Percentiles rank a stretch among this genome's conserved stretches.
Conservation (phyloP, 2,797 vertebrate species). For the Paedocypris micromegethes region DNA sequence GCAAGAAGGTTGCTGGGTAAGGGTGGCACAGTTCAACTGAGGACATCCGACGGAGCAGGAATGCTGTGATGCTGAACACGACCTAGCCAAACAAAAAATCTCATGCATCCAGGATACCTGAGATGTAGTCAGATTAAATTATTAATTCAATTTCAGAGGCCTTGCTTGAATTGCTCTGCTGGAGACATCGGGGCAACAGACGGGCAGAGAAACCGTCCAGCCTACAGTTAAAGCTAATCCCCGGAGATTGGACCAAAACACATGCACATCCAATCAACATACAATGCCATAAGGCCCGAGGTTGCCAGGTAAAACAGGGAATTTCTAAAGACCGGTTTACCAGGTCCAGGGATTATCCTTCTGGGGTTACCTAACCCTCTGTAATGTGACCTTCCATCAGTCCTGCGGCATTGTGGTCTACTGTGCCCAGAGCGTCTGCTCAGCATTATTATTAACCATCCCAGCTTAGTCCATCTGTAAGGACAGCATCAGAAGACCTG, state of each 20-base stretch:
- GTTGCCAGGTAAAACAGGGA: conserved; percentile 61
- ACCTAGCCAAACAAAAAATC: no score
- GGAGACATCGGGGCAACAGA: conserved; percentile 42
- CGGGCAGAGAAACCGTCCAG: conserved; percentile 43
- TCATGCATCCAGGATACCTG: no score
- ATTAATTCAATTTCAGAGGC: conserved; percentile 7
- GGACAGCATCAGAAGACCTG: conserved; percentile 44
- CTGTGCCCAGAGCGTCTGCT: conserved; percentile 49
- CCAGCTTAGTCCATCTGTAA: conserved; percentile 54
- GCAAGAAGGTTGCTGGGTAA: conserved; percentile 29
- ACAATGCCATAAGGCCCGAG: conserved; percentile 57
- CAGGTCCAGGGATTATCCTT: conserved; percentile 72
- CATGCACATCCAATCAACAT: conserved; percentile 59
- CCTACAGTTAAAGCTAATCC: conserved; percentile 52
- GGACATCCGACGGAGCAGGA: conserved; percentile 55
- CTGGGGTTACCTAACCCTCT: conserved; percentile 69
- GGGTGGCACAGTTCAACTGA: conserved; percentile 56
- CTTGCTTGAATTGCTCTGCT: conserved; percentile 20
- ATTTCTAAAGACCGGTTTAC: conserved; percentile 72
- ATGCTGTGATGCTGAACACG: conserved; percentile 6
- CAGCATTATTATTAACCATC: conserved; percentile 60
- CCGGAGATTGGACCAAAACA: conserved; percentile 48
- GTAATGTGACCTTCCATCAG: conserved; percentile 60
- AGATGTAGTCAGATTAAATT: no score
- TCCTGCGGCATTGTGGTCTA: conserved; percentile 32